Conservation (phyloP, 1,140 invertebrate species). For the Drosophila carrolli region DNA sequence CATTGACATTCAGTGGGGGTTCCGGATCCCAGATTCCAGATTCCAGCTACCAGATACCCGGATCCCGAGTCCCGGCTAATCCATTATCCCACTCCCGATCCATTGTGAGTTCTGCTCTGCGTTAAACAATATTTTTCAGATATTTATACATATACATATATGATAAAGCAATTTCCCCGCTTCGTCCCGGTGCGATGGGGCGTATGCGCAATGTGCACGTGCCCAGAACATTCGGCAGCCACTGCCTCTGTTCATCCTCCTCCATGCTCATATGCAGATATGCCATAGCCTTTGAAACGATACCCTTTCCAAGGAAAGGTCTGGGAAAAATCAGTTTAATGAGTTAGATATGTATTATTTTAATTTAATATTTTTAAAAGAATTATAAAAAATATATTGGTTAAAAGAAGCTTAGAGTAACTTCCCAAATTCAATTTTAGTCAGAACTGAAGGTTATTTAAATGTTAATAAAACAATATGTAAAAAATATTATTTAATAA, state of each 20-base stretch:
- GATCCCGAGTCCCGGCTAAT: constrained; percentile 21
- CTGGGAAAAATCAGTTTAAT: too few species aligned
- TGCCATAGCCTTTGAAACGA: constrained; percentile 17
- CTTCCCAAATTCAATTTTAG: too few species aligned
- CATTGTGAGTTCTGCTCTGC: not conserved
- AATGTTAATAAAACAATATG: too few species aligned
- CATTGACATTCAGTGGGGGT: constrained; percentile 29
- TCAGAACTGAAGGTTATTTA: too few species aligned
- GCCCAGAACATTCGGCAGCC: constrained; percentile 37
- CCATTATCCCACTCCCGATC: constrained; percentile 32
- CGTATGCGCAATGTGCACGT: constrained; percentile 64
- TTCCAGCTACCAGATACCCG: not conserved
- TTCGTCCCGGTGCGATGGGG: constrained; percentile 40
- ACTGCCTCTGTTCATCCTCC: constrained; percentile 12
- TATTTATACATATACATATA: constrained; percentile 33
- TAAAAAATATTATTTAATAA: too few species aligned
- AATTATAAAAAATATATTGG: too few species aligned
- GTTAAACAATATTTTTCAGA: constrained; percentile 66
- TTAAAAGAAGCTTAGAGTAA: too few species aligned
- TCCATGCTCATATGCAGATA: constrained; percentile 23
- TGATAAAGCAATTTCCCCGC: constrained; percentile 41
- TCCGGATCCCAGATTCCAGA: not conserved
- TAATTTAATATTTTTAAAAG: too few species aligned
- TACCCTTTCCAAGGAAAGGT: constrained; percentile 4
- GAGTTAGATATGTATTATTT: too few species aligned